Base-by-base conservation (phyloP, 2,888 invertebrate species). In the Fragum sueziense region DNA sequence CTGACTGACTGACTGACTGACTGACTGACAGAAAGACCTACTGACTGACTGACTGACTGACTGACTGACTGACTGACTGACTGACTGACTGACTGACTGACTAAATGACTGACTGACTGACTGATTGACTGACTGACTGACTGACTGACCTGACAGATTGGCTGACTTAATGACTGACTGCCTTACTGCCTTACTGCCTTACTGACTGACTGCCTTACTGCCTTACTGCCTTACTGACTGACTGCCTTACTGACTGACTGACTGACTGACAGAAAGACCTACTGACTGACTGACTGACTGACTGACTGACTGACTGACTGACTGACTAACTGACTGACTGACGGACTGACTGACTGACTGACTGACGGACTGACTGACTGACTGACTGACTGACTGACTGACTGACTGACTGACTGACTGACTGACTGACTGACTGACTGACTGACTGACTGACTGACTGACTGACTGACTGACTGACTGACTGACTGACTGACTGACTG, bases 361-460 rank as follows among this genome's bases (percentile, higher is more conserved):
- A 17, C 41, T 41, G 41, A 17, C 41, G 11, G 41, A 11, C 11
- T 41, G 41, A 41, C 41, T 41, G 41, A 17, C 41, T 41, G 17
- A 41, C 11, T 41, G 17, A 9, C 41, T 41, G 41, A 41, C 41
- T 17, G 41, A 41, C 41, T 41, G 41, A 41, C 41, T 17, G 41
- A 41, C 41, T 17, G 41, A 41, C 41, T 17, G 41, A 41, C 41
- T 17, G 41, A 41, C 9, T 17, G 41, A 41, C 41, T 11, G 41
- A 17, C 9, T 17, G 14, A 62, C 62, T 29, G 62, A 62, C 62
- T 25, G 62, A 31, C 62, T 62, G 25, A 62, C 62, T 29, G 62
- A 62, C 62, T 62, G 62, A 62, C 62, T 14, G 31, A 62, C 62
- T 62, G 25, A 29, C 62, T 62, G 62, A 29, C 31, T 62, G 62